Conservation (phyloP, 2,888 invertebrate species). For the Polyploca ridens region DNA sequence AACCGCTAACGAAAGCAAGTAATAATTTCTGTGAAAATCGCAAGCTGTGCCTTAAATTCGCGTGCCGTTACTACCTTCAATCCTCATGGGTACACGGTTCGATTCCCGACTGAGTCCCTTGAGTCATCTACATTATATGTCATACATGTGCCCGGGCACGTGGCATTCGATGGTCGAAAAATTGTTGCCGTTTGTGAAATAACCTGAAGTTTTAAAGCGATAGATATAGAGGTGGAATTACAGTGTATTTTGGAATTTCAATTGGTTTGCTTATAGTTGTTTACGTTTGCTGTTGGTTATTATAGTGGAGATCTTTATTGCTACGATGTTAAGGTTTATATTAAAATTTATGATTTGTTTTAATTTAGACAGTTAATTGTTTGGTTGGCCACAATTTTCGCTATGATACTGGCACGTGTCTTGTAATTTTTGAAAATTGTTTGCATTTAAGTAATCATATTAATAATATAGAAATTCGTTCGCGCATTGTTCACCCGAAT, state of each 20-base stretch:
- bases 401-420: slow-evolving; percentile 34
- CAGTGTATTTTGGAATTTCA: not conserved
- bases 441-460: slow-evolving; percentile 28
- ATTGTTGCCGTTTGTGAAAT: not conserved
- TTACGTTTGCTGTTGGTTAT: not conserved
- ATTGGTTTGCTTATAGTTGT: not conserved
- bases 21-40: slow-evolving; percentile 2
- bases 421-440: slow-evolving; percentile 35
- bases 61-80: slow-evolving; percentile 25
- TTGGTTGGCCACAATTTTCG: slow-evolving; percentile 28
- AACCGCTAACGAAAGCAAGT: not conserved
- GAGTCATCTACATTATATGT: slow-evolving; percentile 28
- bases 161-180: slow-evolving; percentile 19
- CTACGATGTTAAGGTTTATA: not conserved
- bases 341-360: not conserved
- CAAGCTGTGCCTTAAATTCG: slow-evolving; percentile 28
- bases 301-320: not conserved
- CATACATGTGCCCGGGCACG: slow-evolving; percentile 29
- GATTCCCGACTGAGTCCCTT: slow-evolving; percentile 36
- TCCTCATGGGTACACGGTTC: slow-evolving; percentile 38
- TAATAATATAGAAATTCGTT: slow-evolving; percentile 17
- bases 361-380: not conserved
- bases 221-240: not conserved
- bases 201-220: not conserved
- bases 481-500: slow-evolving; percentile 3